These are phyloP conservation scores for Balaeniceps rex DNA, from an alignment of 2,113 vertebrate species.

Conservation along the genomic window DNA sequence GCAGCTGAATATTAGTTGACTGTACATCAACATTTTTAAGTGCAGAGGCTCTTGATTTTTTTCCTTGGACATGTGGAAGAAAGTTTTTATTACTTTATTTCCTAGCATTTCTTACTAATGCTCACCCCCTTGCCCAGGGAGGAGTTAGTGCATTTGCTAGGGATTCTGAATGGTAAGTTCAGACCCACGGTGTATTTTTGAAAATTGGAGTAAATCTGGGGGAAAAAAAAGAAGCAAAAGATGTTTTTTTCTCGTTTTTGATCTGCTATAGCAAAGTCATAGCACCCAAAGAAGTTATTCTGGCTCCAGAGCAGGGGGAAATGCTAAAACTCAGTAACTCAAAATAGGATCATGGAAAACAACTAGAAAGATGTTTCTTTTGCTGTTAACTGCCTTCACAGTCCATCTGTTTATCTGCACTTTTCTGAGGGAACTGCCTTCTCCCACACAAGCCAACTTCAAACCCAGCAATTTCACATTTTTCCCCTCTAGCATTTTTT, in stretches of 20 bases:
- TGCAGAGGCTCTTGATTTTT: neutral
- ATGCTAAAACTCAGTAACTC: neutral
- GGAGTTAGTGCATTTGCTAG: neutral
- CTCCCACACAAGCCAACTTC: neutral
- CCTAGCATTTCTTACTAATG: neutral
- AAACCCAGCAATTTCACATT: neutral
- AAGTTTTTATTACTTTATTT: neutral
- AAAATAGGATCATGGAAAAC: neutral
- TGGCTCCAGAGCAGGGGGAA: neutral
- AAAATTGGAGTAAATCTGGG: neutral
- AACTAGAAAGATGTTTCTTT: neutral
- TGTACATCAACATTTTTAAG: accelerated
- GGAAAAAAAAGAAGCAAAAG: neutral
- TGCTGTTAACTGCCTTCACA: neutral
- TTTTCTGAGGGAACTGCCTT: neutral
- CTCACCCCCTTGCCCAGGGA: neutral
- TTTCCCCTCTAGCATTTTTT: neutral
- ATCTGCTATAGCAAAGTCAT: neutral
- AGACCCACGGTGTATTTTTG: neutral
- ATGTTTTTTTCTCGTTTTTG: neutral
- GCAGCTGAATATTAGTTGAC: neutral
- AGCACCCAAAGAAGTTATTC: neutral
- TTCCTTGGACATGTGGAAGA: neutral
- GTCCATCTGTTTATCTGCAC: neutral
- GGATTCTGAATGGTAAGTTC: neutral